Evolutionary conservation across 2,888 invertebrate genomes (phyloP).

Genomic region (Hirtodrosophila duncani): DNA sequence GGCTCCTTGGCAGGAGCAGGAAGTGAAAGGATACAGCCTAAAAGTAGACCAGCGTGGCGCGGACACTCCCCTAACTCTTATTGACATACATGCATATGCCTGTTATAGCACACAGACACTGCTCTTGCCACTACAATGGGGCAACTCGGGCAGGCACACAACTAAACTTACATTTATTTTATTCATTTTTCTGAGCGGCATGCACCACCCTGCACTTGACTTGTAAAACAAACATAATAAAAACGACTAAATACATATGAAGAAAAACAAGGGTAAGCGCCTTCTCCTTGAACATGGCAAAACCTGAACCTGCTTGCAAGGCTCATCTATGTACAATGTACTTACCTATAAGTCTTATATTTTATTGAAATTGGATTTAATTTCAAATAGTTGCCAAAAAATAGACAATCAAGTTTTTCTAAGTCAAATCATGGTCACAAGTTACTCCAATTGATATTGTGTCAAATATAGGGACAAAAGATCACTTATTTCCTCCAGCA

Average conservation of each 20-base stretch:
- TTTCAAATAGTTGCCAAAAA: too few relatives aligned
- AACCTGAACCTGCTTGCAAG: not conserved
- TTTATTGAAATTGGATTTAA: too few relatives aligned
- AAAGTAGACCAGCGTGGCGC: conserved; percentile 57
- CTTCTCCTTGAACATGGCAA: conserved; percentile 23
- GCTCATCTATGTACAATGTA: too few relatives aligned
- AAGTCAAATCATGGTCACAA: too few relatives aligned
- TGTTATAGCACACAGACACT: conserved; percentile 29
- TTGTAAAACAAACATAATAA: conserved; percentile 52
- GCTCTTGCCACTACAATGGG: conserved; percentile 2
- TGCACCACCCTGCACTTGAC: conserved; percentile 55
- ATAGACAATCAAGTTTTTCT: too few relatives aligned
- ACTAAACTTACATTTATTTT: conserved; percentile 15
- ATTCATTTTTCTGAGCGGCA: conserved; percentile 6
- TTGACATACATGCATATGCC: conserved; percentile 54
- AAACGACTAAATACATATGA: conserved; percentile 5
- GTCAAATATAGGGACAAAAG: too few relatives aligned
- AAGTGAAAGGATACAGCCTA: conserved; percentile 32
- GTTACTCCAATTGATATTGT: too few relatives aligned
- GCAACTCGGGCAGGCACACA: conserved; percentile 21
- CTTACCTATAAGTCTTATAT: too few relatives aligned
- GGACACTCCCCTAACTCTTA: conserved; percentile 45
- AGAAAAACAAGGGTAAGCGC: conserved; percentile 6
- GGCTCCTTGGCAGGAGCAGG: not conserved
- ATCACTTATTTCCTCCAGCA: too few relatives aligned